Conservation (phyloP, 1,140 invertebrate genomes). For the Caligus rogercresseyi region DNA sequence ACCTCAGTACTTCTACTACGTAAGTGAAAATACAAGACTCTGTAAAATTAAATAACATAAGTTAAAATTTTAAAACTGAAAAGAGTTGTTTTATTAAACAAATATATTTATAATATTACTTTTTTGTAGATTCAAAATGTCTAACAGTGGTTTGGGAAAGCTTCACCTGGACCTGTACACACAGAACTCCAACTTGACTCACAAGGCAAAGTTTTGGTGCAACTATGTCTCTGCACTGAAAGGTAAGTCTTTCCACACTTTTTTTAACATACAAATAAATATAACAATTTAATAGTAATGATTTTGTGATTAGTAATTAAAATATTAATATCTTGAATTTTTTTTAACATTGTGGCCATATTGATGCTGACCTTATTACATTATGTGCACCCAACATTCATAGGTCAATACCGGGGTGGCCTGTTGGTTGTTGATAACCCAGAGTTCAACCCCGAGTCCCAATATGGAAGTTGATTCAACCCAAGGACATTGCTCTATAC, state of each 20-base stretch:
- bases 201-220: conserved; percentile 20
- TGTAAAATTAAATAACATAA: too few relatives aligned
- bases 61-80: too few relatives aligned
- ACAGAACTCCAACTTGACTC: conserved; percentile 11
- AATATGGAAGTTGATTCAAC: neutral
- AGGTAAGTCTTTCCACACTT: conserved; percentile 3
- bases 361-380: neutral
- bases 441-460: neutral
- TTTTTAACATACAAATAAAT: too few relatives aligned
- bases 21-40: too few relatives aligned
- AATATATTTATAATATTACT: too few relatives aligned
- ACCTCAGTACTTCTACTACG: too few relatives aligned
- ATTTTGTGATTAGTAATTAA: too few relatives aligned
- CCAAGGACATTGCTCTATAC: neutral
- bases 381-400: too few relatives aligned
- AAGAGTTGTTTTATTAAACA: too few relatives aligned
- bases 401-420: neutral
- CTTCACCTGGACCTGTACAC: conserved; percentile 19
- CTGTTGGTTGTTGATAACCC: neutral
- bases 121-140: too few relatives aligned
- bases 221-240: conserved; percentile 18
- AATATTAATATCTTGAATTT: too few relatives aligned
- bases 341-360: neutral
- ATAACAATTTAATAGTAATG: too few relatives aligned
- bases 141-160: conserved; percentile 12